Conservation (phyloP, 2,113 vertebrate genomes). For the Colius striatus region DNA sequence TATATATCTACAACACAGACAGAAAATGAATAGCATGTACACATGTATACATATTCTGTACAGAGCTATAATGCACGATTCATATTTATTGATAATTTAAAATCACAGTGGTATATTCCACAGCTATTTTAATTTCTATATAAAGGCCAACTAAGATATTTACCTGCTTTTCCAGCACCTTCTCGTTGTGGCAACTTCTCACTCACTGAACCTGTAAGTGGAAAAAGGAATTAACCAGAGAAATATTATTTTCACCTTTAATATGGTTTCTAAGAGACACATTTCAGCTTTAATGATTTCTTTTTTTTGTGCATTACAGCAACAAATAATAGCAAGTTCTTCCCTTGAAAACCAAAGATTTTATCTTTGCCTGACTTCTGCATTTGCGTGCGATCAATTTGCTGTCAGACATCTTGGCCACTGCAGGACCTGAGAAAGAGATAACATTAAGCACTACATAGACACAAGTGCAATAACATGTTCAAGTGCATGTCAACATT, state of each 20-base stretch:
- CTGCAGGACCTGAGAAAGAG: neutral
- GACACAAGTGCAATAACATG: neutral
- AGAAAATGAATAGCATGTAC: neutral
- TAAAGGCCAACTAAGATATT: slow-evolving; percentile 65
- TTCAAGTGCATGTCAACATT: accelerated
- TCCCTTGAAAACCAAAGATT: neutral
- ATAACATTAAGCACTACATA: neutral
- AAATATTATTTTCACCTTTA: neutral
- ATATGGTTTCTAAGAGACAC: neutral
- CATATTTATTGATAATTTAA: neutral
- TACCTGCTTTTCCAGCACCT: slow-evolving; percentile 92
- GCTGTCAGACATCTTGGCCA: neutral
- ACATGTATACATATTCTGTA: neutral
- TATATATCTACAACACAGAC: neutral
- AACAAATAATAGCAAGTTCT: neutral
- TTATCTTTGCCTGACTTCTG: neutral
- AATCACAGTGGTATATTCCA: neutral
- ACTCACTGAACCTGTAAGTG: slow-evolving; percentile 82
- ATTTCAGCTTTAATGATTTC: neutral
- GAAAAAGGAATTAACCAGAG: neutral
- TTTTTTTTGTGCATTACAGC: neutral
- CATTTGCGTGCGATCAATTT: neutral
- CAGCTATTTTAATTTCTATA: neutral
- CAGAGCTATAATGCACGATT: neutral
- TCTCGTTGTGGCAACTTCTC: slow-evolving; percentile 87